These are phyloP conservation scores for Anseranas semipalmata DNA, from an alignment of 2,113 vertebrate genomes.

Conservation along the genomic window DNA sequence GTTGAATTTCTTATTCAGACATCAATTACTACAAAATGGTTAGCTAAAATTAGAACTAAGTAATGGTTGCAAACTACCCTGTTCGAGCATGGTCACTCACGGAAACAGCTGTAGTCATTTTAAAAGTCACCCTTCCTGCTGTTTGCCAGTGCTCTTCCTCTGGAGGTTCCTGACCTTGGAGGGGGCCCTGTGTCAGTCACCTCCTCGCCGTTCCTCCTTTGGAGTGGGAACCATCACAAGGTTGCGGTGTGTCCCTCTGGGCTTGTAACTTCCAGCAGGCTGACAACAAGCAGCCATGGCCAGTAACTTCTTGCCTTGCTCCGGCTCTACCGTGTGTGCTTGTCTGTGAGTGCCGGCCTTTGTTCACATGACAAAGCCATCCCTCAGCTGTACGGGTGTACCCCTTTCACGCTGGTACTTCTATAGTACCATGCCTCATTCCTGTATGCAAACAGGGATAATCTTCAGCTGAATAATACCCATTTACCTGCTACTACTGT, in stretches of 20 bases:
- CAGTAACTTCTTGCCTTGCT: accelerated
- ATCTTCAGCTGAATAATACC: neutral
- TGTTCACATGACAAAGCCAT: accelerated
- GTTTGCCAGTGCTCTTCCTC: neutral
- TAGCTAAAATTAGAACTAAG: conserved; percentile 39
- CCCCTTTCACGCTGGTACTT: neutral
- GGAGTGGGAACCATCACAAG: neutral
- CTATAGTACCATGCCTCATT: accelerated
- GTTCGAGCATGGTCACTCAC: neutral
- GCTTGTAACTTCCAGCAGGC: neutral
- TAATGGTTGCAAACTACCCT: neutral
- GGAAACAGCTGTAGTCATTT: neutral
- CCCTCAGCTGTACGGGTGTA: neutral
- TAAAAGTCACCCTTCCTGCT: neutral
- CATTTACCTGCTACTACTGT: neutral
- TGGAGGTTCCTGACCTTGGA: neutral
- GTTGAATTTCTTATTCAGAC: conserved; percentile 38
- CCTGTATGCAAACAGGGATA: neutral
- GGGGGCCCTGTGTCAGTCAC: accelerated
- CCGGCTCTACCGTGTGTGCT: accelerated
- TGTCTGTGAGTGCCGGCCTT: neutral
- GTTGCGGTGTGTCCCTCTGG: neutral
- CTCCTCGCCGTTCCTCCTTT: neutral
- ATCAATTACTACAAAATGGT: conserved; percentile 24
- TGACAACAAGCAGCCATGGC: neutral